Percentiles rank a stretch among this genome's conserved stretches.
Conservation (phyloP, 1,140 invertebrate species). For the Himalopsyche phryganea region DNA sequence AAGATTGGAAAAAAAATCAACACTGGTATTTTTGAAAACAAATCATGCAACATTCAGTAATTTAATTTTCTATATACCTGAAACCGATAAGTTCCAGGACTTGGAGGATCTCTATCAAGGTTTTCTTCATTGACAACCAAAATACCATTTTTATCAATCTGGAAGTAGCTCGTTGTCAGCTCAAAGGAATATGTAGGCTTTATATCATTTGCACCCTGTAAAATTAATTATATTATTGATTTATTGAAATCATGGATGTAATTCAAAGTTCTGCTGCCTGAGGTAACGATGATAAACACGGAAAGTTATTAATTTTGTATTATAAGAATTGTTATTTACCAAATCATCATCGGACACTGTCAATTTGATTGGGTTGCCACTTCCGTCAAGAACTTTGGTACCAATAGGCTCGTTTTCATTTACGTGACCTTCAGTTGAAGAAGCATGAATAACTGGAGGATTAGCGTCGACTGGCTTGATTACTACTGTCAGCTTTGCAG, state of each 20-base stretch:
- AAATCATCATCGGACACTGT: constrained; percentile 78
- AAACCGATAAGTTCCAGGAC: constrained; percentile 77
- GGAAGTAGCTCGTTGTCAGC: constrained; percentile 79
- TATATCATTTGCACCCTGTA: constrained; percentile 47
- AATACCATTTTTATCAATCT: constrained; percentile 68
- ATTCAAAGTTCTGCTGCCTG: too few relatives aligned
- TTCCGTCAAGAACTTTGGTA: constrained; percentile 69
- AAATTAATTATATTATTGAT: too few relatives aligned
- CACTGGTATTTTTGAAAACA: too few relatives aligned
- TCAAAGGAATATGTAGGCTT: constrained; percentile 77
- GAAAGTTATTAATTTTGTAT: too few relatives aligned
- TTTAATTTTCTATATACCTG: too few relatives aligned
- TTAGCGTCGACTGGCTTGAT: constrained; percentile 82
- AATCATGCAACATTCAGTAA: too few relatives aligned
- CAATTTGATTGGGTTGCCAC: constrained; percentile 65
- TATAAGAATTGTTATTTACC: too few relatives aligned
- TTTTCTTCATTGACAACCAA: constrained; percentile 79
- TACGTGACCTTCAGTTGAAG: constrained; percentile 72
- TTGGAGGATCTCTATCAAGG: constrained; percentile 83
- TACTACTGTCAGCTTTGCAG: constrained; percentile 74
- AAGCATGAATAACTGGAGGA: constrained; percentile 72
- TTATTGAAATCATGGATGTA: too few relatives aligned
- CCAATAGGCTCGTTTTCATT: constrained; percentile 83
- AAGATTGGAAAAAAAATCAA: too few relatives aligned
- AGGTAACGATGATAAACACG: too few relatives aligned